Conservation (phyloP, 2,888 invertebrate species). For the Nowickia ferox region DNA sequence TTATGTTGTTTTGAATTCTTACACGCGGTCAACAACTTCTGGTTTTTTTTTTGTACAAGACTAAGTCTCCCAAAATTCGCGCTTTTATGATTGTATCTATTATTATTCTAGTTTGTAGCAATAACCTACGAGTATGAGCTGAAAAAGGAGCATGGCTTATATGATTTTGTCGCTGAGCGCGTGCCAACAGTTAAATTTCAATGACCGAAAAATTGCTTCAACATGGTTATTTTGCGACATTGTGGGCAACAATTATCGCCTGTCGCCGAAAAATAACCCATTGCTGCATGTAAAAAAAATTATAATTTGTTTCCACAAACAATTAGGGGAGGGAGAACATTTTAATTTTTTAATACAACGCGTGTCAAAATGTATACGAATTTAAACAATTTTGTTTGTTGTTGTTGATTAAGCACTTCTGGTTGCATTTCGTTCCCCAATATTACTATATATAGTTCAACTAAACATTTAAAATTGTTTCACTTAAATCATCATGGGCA, state of each 20-base stretch:
- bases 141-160: slow-evolving; percentile 3
- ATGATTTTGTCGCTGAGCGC: slow-evolving; percentile 27
- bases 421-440: too few species aligned
- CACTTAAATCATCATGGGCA: too few species aligned
- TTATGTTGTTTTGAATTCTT: slow-evolving; percentile 3
- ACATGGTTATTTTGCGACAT: slow-evolving; percentile 14
- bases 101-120: background rate
- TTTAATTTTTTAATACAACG: too few species aligned
- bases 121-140: background rate
- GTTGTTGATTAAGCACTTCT: too few species aligned
- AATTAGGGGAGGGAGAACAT: too few species aligned
- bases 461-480: too few species aligned
- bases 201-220: slow-evolving; percentile 16
- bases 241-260: background rate
- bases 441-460: too few species aligned
- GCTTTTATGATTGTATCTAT: background rate
- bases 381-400: too few species aligned
- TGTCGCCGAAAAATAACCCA: slow-evolving; percentile 1
- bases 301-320: too few species aligned
- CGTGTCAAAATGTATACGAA: too few species aligned
- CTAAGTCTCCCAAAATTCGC: background rate
- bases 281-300: background rate
- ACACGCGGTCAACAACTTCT: slow-evolving; percentile 34
- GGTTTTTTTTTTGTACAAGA: background rate
- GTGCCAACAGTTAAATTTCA: slow-evolving; percentile 39